Evolutionary conservation across 2,888 invertebrate species (phyloP), one percentile per base, ranked within the genome.

Genomic region (Frankliniella fusca): DNA sequence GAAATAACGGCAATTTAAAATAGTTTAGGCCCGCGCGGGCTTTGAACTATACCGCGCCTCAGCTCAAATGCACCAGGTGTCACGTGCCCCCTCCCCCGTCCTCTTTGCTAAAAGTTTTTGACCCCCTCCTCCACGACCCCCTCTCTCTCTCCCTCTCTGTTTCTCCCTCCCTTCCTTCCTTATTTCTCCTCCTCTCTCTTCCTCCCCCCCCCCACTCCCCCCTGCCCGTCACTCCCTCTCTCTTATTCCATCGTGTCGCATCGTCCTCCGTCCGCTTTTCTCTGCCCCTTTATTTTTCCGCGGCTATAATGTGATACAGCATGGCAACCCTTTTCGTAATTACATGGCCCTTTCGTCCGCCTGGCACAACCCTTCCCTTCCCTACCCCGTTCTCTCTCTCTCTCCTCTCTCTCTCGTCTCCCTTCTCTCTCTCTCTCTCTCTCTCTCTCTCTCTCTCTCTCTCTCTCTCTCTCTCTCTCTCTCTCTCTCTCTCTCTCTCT

Each of bases 271-370:
- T 38, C 38, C 38, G 38, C 18, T n/a, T 61, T 18, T 61, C 61
- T 18, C 61, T 61, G 7, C n/a, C 61, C 27, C 70, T 76, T 76
- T 76, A 76, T 76, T 76, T 76, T 76, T 76, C 70, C 38, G 23
- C 70, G 23, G 70, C 70, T 23, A 76, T 76, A 76, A 76, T 76
- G 70, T 76, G 70, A 76, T 76, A 76, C 70, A 76, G 70, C 70
- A 76, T 76, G 23, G 70, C 70, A 76, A 76, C 70, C 70, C 70
- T 76, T 76, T 76, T 76, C 70, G 70, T 76, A 76, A 76, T 76
- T 76, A 76, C 70, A 70, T 80, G 81, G 80, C 61, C 65, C 81
- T 70, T 81, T 80, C 81, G 61, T 48, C 70, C 81, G 49, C 81
- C 50, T 20, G 23, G 48, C 79, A 79, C 48, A 23, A 49, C 23